phyloP scores from a whole-genome alignment of 2,113 vertebrate species.

The Macquaria australasica region DNA sequence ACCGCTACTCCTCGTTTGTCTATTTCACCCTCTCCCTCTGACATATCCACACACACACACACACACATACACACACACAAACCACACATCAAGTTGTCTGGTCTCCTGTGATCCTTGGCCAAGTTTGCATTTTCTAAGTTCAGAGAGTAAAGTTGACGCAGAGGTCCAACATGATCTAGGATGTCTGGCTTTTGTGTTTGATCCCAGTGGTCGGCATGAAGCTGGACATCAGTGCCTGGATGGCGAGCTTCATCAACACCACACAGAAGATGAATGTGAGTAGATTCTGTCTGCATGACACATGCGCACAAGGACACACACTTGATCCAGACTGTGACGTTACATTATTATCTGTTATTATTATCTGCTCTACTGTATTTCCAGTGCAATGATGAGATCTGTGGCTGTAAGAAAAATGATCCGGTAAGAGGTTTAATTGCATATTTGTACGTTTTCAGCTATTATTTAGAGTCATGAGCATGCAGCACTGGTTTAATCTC shows the following conservation, averaged over 20 bases:
- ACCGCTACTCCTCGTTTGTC: conserved; percentile 42
- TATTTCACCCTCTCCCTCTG: conserved; percentile 40
- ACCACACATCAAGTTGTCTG: conserved; percentile 69
- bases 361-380: conserved; percentile 57
- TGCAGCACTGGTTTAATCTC: conserved; percentile 12
- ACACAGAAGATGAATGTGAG: conserved; percentile 91
- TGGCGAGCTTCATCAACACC: conserved; percentile 92
- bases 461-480: background rate
- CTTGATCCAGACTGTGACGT: background rate
- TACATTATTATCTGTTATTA: background rate
- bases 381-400: conserved; percentile 94
- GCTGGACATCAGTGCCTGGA: conserved; percentile 90
- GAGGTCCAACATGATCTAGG: conserved; percentile 70
- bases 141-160: conserved; percentile 77
- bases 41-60: conserved; percentile 39
- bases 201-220: conserved; percentile 95
- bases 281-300: conserved; percentile 13
- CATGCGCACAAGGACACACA: background rate
- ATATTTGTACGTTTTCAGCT: background rate
- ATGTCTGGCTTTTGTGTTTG: conserved; percentile 73
- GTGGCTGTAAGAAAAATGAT: conserved; percentile 91
- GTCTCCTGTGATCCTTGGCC: conserved; percentile 73
- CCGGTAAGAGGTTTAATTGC: conserved; percentile 83
- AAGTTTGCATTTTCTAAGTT: conserved; percentile 70
- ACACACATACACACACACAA: conserved; percentile 58